Base-by-base conservation (phyloP, 2,888 invertebrate species). In the Choristoneura rosaceana region DNA sequence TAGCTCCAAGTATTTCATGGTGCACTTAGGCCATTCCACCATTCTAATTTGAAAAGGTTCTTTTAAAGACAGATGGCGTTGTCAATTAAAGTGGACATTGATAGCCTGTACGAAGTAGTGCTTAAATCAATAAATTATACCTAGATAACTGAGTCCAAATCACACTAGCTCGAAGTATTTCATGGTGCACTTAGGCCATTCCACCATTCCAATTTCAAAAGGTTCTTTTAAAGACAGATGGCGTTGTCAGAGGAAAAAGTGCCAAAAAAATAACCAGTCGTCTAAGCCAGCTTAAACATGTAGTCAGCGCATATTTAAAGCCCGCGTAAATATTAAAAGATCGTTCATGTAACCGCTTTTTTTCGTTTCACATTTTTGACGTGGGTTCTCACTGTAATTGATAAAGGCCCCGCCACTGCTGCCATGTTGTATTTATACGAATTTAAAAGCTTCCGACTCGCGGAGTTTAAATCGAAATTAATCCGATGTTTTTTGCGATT, bases 341-440 rank as follows among this genome's bases (percentile, higher is more conserved):
- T 82, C 80, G 79, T 70, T 73, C 80, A 71, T 82, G 82, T 84
- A 88, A 84, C 82, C 76, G 79, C 82, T 80, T 84, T 84, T 78
- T 81, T 79, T 43, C 80, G 83, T 82, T 79, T 82, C 78, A 82
- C 84, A 88, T 87, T 91, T 71, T 87, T 87, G 86, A 86, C 87
- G 84, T 82, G 82, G 84, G 81, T 82, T 82, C 84, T 82, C 82
- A 79, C 82, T 87, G 90, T 92, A 91, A 92, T 91, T 93, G 93
- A 92, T 92, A 91, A 92, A 91, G 91, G 92, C 88, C 85, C 80
- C 84, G 81, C 80, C 80, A 79, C 84, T 80, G 84, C 82, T 82
- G 78, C 86, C 90, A 90, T 92, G 90, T 87, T 89, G 87, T 91
- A 92, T 93, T 92, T 91, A 93, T 90, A 88, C 85, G 89, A 86